Percentiles rank a stretch among this genome's conserved stretches.
phyloP scores from a whole-genome alignment of 2,113 vertebrate species.

The Mionectes macconnelli region DNA sequence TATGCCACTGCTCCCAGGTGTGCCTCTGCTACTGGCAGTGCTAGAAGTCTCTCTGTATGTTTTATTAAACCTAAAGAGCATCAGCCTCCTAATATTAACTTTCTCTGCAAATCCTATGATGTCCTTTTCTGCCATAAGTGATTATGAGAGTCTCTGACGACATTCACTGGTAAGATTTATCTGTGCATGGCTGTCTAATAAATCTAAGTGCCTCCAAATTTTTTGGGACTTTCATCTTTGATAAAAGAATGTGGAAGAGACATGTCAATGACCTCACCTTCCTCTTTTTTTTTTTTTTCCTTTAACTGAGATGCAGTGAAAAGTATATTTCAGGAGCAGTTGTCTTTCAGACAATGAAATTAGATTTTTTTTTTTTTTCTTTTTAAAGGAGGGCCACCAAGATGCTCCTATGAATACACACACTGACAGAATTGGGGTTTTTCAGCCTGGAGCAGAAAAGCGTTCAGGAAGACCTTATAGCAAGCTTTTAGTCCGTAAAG shows the following conservation, averaged over 20 bases:
- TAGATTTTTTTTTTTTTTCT: background rate
- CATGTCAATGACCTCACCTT: background rate
- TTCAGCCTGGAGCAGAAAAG: background rate
- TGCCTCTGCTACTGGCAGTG: background rate
- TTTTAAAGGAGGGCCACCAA: background rate
- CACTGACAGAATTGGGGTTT: background rate
- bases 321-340: background rate
- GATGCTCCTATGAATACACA: background rate
- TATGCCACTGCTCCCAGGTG: background rate
- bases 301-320: background rate
- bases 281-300: background rate
- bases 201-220: background rate
- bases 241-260: background rate
- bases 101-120: background rate
- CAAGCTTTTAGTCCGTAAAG: background rate
- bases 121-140: background rate
- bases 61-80: background rate
- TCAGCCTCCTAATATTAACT: background rate
- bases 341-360: background rate
- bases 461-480: background rate
- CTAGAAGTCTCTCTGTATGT: background rate
- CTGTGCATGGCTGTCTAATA: background rate
- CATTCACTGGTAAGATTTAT: background rate
- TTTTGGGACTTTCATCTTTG: background rate
- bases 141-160: background rate